These are phyloP conservation scores for Calliopsis andreniformis DNA, from an alignment of 1,140 invertebrate species.

Conservation along the genomic window DNA sequence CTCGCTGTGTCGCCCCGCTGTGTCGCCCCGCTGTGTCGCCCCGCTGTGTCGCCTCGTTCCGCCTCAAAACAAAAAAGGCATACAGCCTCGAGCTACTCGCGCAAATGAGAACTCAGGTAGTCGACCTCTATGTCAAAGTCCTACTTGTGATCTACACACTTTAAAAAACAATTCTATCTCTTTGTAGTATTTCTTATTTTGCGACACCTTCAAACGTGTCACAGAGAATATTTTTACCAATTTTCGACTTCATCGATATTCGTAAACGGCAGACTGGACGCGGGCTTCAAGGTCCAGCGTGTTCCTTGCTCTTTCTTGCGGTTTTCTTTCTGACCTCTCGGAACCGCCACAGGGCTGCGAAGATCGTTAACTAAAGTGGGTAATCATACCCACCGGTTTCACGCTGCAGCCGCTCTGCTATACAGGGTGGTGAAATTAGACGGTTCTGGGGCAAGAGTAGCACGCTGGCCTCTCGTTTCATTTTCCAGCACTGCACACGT, in stretches of 20 bases:
- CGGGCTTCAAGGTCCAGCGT: slow-evolving; percentile 17
- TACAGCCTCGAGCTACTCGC: neutral
- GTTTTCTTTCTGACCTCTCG: slow-evolving; percentile 66
- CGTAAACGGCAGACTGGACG: neutral
- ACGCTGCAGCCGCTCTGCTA: slow-evolving; percentile 51
- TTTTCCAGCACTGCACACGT: slow-evolving; percentile 8
- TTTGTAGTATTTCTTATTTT: no score
- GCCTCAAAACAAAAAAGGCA: neutral
- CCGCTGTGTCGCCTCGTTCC: neutral
- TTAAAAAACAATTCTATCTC: neutral
- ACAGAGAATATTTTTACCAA: no score
- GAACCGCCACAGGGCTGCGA: slow-evolving; percentile 63
- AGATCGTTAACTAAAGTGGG: slow-evolving; percentile 69
- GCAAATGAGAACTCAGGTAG: slow-evolving; percentile 1
- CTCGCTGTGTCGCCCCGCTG: neutral
- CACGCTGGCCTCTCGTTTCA: neutral
- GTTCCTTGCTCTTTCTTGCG: slow-evolving; percentile 43
- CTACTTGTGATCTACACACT: neutral
- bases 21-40: no score
- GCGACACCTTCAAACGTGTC: no score
- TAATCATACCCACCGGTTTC: slow-evolving; percentile 69
- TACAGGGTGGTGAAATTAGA: slow-evolving; percentile 61
- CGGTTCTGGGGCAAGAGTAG: neutral
- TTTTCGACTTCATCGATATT: slow-evolving; percentile 9
- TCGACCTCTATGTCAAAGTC: neutral